These are phyloP conservation scores for Eremophila alpestris DNA, from an alignment of 2,797 vertebrate genomes.

Conservation along the genomic window DNA sequence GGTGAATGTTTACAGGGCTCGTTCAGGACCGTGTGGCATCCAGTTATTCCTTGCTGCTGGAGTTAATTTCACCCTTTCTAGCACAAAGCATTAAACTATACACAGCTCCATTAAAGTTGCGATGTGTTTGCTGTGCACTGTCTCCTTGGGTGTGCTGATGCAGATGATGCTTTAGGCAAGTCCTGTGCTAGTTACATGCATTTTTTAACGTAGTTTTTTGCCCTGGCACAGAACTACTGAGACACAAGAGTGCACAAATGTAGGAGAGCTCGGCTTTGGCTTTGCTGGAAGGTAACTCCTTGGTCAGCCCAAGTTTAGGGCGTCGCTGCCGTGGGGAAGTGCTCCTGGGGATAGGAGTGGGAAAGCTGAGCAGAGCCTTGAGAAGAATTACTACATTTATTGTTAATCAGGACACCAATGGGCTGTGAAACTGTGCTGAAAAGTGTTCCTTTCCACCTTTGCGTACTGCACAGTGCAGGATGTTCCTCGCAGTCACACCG, in stretches of 20 bases:
- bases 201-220: neutral
- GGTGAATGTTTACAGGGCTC: neutral
- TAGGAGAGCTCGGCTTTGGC: neutral
- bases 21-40: neutral
- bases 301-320: neutral
- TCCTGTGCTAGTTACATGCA: neutral
- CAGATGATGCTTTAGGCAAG: neutral
- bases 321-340: accelerated
- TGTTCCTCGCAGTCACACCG: neutral
- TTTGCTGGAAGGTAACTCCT: neutral
- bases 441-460: neutral
- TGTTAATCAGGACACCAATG: neutral
- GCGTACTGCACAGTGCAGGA: neutral
- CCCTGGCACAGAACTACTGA: neutral
- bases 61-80: neutral
- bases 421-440: neutral
- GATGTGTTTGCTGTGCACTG: neutral
- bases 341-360: neutral
- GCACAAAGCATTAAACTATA: neutral
- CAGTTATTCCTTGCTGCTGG: neutral
- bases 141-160: neutral
- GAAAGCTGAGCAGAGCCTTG: neutral
- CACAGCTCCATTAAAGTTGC: neutral
- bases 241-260: neutral
- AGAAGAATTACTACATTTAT: neutral